Base-by-base conservation (phyloP, 2,888 invertebrate species). In the Teleiodes luculella region DNA sequence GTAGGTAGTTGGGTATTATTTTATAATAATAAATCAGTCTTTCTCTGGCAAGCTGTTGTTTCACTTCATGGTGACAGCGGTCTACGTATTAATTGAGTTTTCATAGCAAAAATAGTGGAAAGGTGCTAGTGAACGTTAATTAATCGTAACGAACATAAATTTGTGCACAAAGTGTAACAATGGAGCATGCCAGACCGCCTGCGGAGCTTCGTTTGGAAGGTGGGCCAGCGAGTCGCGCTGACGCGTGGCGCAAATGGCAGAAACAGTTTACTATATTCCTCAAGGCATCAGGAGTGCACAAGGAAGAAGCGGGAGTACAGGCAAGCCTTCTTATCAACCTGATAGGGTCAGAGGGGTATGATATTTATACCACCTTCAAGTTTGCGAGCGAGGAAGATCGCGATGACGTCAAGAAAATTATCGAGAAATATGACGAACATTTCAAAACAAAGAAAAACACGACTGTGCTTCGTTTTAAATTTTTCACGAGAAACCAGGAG, bases 281-380 rank as follows among this genome's bases (percentile, higher is more conserved):
- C 8, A 52, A 56, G 24, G 56, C 56, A 37, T 56, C 56, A 4
- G 56, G 56, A 5, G 53, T 53, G 11, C 7, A 37, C 16, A 55
- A 55, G 5, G 52, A 52, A 41, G 28, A 46, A 1, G 7, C 39
- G 3, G 47, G 37, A 1, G 55, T 55, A 28, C 52, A 55, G 30
- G 33, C 55, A 2, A 52, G 55, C n/a, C 39, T 55, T 20, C 52
- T 56, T 0, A 41, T 56, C 1, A 56, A 56, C 45, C 41, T 56
- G 1, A 36, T 56, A 6, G 56, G 56, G 11, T 4, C 56, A 6
- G 53, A 53, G 2, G 56, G 56, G 7, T 52, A 48, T 36, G 55
- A 55, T 28, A 46, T 53, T 8, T 49, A 41, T 37, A 20, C 20
- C 6, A 56, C 52, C 4, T 56, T 56, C 16, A 53, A 33, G 10